Conservation (phyloP, 2,888 invertebrate species). For the Leucania comma region DNA sequence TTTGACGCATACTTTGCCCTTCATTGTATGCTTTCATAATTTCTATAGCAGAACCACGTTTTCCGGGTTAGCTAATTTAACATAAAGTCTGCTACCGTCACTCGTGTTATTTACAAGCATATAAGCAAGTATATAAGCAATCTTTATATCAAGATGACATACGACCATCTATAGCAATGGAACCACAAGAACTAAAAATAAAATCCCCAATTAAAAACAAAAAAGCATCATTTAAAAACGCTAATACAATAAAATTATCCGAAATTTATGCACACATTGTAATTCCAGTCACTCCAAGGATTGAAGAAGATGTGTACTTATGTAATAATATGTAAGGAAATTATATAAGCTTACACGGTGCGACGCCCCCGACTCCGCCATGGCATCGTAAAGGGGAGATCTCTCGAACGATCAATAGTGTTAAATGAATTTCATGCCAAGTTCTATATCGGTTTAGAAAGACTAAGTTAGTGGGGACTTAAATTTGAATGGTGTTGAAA, state of each 20-base stretch:
- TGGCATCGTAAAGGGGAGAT: conserved; percentile 22
- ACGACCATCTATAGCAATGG: too few species aligned
- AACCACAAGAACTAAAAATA: too few species aligned
- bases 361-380: conserved; percentile 9
- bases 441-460: background rate
- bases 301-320: conserved; percentile 28
- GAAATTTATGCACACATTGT: conserved; percentile 34
- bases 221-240: background rate
- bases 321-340: conserved; percentile 44
- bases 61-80: too few species aligned
- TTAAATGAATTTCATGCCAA: conserved; percentile 18
- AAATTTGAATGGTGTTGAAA: background rate
- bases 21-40: too few species aligned
- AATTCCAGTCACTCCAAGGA: conserved; percentile 18
- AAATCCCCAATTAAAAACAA: too few species aligned
- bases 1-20: too few species aligned
- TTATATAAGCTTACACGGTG: conserved; percentile 17
- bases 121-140: too few species aligned
- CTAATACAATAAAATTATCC: background rate
- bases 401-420: conserved; percentile 40
- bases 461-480: background rate
- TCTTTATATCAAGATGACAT: too few species aligned
- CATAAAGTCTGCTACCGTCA: too few species aligned
- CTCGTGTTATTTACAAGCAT: too few species aligned
- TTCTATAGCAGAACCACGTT: too few species aligned